Percentiles rank a stretch among this genome's conserved stretches.
These are phyloP conservation scores for Buceros bicornis DNA, from an alignment of 2,797 vertebrate species.

Conservation along the genomic window DNA sequence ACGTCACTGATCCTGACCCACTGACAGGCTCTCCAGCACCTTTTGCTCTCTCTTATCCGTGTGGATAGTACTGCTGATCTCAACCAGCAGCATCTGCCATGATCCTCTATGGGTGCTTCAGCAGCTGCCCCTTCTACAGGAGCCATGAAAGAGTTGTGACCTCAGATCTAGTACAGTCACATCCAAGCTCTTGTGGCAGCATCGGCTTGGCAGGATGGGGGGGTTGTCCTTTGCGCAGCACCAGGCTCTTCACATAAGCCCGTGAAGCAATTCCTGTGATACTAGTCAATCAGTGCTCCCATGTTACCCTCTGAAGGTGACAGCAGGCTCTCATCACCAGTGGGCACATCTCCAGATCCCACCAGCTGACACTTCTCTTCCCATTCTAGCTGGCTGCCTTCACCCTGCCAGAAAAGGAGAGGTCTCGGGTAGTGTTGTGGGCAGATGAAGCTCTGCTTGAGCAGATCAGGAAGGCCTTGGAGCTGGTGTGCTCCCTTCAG, in stretches of 20 bases:
- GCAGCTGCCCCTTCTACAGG: neutral
- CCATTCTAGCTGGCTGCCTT: neutral
- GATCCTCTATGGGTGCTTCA: no score
- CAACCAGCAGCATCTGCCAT: neutral
- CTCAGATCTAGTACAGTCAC: neutral
- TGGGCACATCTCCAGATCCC: neutral
- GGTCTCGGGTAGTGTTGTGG: rapidly evolving
- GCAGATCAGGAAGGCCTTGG: no score
- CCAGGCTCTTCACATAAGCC: neutral
- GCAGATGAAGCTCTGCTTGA: neutral
- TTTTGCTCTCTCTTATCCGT: no score
- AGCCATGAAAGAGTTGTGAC: neutral
- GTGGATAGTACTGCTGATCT: neutral
- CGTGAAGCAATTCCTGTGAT: neutral
- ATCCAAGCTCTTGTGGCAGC: neutral
- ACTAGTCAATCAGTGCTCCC: rapidly evolving
- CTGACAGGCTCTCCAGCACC: no score
- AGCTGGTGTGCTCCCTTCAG: neutral
- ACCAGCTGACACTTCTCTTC: neutral
- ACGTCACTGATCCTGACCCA: no score
- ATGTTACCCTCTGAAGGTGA: neutral
- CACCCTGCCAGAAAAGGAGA: neutral
- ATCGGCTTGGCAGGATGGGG: rapidly evolving
- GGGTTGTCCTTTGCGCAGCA: neutral
- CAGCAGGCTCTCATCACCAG: no score